Base-by-base conservation (phyloP, 2,888 invertebrate genomes). In the Lutraria lutraria region DNA sequence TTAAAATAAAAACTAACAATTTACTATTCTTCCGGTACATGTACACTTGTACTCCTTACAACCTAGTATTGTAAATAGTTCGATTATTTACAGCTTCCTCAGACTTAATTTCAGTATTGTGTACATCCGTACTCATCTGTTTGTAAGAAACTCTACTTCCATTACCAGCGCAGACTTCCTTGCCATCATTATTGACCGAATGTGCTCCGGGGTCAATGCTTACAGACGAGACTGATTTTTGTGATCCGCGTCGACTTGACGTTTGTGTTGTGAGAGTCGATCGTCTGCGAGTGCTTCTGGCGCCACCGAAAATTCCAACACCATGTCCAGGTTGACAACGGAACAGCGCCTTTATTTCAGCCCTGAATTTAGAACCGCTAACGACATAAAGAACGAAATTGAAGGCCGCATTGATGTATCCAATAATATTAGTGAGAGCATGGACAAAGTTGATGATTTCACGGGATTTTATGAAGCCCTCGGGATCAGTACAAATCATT, bases 361-460 rank as follows among this genome's bases (percentile, higher is more conserved):
- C 80, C 60, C 95, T 86, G 86, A 94, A 95, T n/a, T 92, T 92
- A n/a, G 94, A 90, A 0, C 95, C 95, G 60, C 93, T 94, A 21
- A 94, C 79, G 54, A 94, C 93, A 88, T 95, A 95, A 29, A 94
- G 85, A 19, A 95, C 60, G 84, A 95, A 95, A 87, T 94, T 94
- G 79, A 92, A 88, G 25, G 94, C 89, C 83, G 94, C 93, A 82
- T 94, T 94, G 16, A 93, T 91, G 88, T 94, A 95, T 89, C 92
- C 89, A 0, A 94, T 76, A 52, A 93, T 85, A 84, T 93, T 93
- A 12, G 90, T 90, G 12, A 93, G 84, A 8, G 94, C 93, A 86
- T 91, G 90, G 16, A 84, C 34, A 13, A 94, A 81, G 12, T 81
- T 4, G n/a, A 60, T 68, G 29, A 72, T 81, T 52, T 86, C 86